Conservation (phyloP, 2,113 vertebrate genomes). For the Centropus unirufus region DNA sequence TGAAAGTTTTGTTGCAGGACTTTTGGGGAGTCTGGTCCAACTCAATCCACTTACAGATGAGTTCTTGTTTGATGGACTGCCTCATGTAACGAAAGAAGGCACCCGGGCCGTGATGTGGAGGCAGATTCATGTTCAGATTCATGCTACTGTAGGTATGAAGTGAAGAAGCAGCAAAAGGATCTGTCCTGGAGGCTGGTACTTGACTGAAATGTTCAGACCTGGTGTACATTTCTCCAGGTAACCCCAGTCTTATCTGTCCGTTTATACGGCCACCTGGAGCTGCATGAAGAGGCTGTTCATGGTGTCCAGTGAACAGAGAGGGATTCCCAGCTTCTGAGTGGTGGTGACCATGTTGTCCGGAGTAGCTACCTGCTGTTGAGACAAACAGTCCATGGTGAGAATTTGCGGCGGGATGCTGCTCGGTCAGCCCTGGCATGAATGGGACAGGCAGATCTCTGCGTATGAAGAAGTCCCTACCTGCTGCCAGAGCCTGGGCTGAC, state of each 20-base stretch:
- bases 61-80: conserved; percentile 98
- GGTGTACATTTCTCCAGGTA: conserved; percentile 98
- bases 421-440: conserved; percentile 86
- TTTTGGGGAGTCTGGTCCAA: conserved; percentile 86
- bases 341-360: conserved; percentile 96
- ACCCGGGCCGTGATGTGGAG: conserved; percentile 89
- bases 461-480: conserved; percentile 92
- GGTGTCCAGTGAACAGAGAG: conserved; percentile 92
- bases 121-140: conserved; percentile 92
- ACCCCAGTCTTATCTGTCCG: conserved; percentile 96
- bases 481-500: conserved; percentile 82
- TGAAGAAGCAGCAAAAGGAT: conserved; percentile 89
- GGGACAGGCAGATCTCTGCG: conserved; percentile 88
- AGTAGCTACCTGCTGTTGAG: conserved; percentile 99
- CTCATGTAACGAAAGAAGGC: conserved; percentile 99
- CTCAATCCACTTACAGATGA: conserved; percentile 98
- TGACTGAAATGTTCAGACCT: conserved; percentile 94
- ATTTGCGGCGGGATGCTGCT: conserved; percentile 82
- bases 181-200: conserved; percentile 91
- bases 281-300: conserved; percentile 89
- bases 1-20: conserved; percentile 97
- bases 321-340: conserved; percentile 87
- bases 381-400: conserved; percentile 98
- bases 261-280: conserved; percentile 93
- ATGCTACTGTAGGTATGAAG: conserved; percentile 91